A percentile compares a stretch with the other conserved stretches of the same genome.
Evolutionary conservation across 2,888 invertebrate species (phyloP).

Genomic region (Scaptodrosophila latifasciaeformis): DNA sequence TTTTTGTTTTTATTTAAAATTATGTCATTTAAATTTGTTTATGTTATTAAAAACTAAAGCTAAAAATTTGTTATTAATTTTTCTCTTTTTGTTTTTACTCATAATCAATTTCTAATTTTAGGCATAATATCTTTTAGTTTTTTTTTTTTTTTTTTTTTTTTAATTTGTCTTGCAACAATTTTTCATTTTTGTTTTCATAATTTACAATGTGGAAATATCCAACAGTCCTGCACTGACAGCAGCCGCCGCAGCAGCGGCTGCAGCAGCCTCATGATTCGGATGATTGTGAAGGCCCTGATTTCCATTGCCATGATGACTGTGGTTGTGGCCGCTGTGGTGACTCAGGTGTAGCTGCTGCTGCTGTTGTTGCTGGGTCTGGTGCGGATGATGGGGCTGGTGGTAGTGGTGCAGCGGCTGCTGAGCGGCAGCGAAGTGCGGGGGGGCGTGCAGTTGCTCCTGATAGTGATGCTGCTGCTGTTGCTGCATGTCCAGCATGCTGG

Average conservation of each 20-base stretch:
- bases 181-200: constrained; percentile 54
- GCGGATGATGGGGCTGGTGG: constrained; percentile 47
- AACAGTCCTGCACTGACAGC: constrained; percentile 65
- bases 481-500: constrained; percentile 67
- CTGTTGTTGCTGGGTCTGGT: constrained; percentile 39
- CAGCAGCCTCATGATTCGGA: constrained; percentile 48
- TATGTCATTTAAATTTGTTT: constrained; percentile 24
- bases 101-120: constrained; percentile 10
- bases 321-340: constrained; percentile 37
- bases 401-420: constrained; percentile 53
- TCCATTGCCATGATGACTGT: constrained; percentile 33
- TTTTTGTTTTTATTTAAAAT: constrained; percentile 35
- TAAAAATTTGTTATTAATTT: constrained; percentile 48
- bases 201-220: constrained; percentile 75
- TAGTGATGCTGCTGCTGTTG: constrained; percentile 37
- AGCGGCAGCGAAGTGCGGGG: constrained; percentile 31
- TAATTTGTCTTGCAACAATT: background rate
- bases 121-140: background rate
- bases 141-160: background rate
- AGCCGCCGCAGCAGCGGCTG: too few relatives aligned
- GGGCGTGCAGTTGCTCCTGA: constrained; percentile 35
- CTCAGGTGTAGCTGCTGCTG: constrained; percentile 49
- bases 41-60: constrained; percentile 57
- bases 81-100: constrained; percentile 12
- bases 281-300: constrained; percentile 36